phyloP scores from a whole-genome alignment of 2,797 vertebrate genomes.

The Holocentrus rufus region DNA sequence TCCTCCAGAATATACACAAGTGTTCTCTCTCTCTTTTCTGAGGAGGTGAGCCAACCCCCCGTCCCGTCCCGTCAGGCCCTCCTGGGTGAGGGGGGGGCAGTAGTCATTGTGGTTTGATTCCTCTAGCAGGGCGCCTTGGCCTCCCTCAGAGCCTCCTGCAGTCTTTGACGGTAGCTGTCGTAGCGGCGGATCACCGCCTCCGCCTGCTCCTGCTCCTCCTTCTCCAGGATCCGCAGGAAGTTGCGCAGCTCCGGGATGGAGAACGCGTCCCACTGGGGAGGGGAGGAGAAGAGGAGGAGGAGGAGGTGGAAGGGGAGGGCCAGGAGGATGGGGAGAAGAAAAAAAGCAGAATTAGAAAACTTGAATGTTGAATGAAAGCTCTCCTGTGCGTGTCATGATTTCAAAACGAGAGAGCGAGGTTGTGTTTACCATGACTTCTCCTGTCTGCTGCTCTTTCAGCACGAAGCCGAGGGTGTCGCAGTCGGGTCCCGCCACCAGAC shows the following conservation, averaged over 20 bases:
- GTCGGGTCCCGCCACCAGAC: slow-evolving; percentile 91
- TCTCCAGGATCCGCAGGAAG: slow-evolving; percentile 94
- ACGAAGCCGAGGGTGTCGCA: slow-evolving; percentile 92
- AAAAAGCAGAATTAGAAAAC: not conserved
- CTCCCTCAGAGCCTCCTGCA: slow-evolving; percentile 89
- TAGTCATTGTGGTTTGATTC: not conserved
- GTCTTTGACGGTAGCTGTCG: slow-evolving; percentile 85
- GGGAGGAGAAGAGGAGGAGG: not conserved
- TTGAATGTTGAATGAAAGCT: too few species aligned
- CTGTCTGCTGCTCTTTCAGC: slow-evolving; percentile 93
- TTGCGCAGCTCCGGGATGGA: slow-evolving; percentile 94
- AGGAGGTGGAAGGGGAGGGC: not conserved
- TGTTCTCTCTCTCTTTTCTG: not conserved
- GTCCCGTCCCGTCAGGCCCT: slow-evolving; percentile 50
- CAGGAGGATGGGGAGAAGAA: not conserved
- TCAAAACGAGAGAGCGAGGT: slow-evolving; percentile 42
- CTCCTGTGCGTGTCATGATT: too few species aligned
- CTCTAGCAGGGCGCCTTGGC: slow-evolving; percentile 74
- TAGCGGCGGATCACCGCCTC: slow-evolving; percentile 87
- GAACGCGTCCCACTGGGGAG: slow-evolving; percentile 95
- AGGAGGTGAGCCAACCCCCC: not conserved
- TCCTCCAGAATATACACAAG: slow-evolving; percentile 13
- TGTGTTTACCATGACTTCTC: slow-evolving; percentile 88
- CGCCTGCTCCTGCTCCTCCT: slow-evolving; percentile 92
- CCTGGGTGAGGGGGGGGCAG: slow-evolving; percentile 42